Evolutionary conservation across 1,140 invertebrate genomes (phyloP).

Genomic region (Leptinotarsa defecta): DNA sequence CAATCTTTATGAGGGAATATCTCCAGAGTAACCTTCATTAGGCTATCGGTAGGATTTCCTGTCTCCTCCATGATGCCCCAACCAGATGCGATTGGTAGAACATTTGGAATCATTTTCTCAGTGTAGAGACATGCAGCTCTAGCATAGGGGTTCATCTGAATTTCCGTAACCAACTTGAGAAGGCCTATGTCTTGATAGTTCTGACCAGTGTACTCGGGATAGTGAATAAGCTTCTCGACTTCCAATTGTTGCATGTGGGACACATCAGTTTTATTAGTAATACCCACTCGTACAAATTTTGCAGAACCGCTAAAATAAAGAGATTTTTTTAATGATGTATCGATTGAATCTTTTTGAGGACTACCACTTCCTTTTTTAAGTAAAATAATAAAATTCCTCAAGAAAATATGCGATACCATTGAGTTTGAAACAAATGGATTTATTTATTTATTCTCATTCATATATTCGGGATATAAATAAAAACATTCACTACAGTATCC

Average conservation of each 20-base stretch:
- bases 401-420: too few species aligned
- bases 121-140: constrained; percentile 66
- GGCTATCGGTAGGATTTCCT: constrained; percentile 53
- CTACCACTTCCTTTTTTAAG: too few species aligned
- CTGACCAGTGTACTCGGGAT: constrained; percentile 61
- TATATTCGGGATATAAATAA: too few species aligned
- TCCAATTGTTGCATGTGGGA: constrained; percentile 29
- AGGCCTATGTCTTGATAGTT: constrained; percentile 69
- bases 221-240: constrained; percentile 43
- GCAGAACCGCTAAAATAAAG: constrained; percentile 36
- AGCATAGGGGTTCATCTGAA: constrained; percentile 57
- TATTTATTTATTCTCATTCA: too few species aligned
- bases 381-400: too few species aligned
- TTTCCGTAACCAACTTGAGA: constrained; percentile 58
- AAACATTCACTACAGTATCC: too few species aligned
- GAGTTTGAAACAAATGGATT: too few species aligned
- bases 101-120: constrained; percentile 22
- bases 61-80: constrained; percentile 52
- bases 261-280: constrained; percentile 54
- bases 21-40: constrained; percentile 60
- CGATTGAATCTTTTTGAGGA: too few species aligned
- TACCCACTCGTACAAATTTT: constrained; percentile 53
- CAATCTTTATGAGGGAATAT: constrained; percentile 48
- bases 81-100: constrained; percentile 41
- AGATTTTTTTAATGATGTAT: too few species aligned